Evolutionary conservation across 1,140 invertebrate species (phyloP).

Genomic region (Ceratosolen fusciceps): DNA sequence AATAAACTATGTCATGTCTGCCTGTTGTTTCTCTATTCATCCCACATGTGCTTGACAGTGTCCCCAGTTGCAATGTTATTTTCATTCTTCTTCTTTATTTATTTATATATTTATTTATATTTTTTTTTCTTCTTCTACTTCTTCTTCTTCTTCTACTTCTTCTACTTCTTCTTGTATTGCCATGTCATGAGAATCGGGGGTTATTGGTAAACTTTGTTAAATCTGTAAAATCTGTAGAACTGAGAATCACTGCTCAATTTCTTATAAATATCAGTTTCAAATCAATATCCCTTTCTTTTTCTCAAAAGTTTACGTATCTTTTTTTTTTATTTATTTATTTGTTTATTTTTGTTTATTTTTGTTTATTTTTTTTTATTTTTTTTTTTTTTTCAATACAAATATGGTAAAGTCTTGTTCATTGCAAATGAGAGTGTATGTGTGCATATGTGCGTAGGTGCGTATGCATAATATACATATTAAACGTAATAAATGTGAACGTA

Average conservation of each 20-base stretch:
- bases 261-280: slow-evolving; percentile 5
- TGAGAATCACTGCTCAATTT: slow-evolving; percentile 18
- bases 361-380: too few species aligned
- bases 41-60: slow-evolving; percentile 52
- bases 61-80: slow-evolving; percentile 43
- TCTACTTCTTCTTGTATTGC: too few species aligned
- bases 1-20: slow-evolving; percentile 43
- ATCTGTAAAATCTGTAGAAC: background rate
- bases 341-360: too few species aligned
- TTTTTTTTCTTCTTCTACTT: too few species aligned
- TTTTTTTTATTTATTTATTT: too few species aligned
- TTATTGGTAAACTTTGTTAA: slow-evolving; percentile 1
- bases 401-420: slow-evolving; percentile 15
- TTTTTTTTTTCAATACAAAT: background rate
- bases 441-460: background rate
- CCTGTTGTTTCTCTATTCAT: slow-evolving; percentile 52
- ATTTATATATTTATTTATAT: too few species aligned
- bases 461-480: background rate
- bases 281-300: too few species aligned
- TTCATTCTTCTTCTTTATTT: too few species aligned
- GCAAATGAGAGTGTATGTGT: background rate
- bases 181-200: background rate
- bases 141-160: too few species aligned
- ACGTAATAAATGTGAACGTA: background rate
- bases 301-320: too few species aligned